Conservation (phyloP, 2,113 vertebrate genomes). For the Odontesthes bonariensis region DNA sequence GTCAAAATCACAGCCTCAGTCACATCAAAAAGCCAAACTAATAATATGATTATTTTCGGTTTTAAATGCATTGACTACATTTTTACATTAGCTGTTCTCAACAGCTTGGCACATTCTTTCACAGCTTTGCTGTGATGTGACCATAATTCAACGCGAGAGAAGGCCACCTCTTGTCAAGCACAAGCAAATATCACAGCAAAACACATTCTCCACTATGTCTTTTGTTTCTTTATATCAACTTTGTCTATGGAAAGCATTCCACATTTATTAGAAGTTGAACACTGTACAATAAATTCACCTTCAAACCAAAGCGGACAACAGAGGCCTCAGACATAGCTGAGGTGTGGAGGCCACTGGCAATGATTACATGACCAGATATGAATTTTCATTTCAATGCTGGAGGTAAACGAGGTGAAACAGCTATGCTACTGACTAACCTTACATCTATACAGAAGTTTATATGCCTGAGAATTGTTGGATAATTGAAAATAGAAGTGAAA, state of each 20-base stretch:
- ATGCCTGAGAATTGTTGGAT: conserved; percentile 57
- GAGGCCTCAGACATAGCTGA: conserved; percentile 33
- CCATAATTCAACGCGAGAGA: conserved; percentile 20
- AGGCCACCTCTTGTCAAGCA: neutral
- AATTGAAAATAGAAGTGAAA: conserved; percentile 56
- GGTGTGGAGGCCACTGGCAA: conserved; percentile 44
- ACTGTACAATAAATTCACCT: conserved; percentile 25
- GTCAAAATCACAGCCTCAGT: conserved; percentile 28
- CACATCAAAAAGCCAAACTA: conserved; percentile 16
- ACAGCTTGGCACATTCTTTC: conserved; percentile 19
- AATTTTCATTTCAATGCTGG: conserved; percentile 57
- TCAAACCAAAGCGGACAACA: conserved; percentile 22
- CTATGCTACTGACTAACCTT: conserved; percentile 48
- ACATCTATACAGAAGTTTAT: conserved; percentile 49
- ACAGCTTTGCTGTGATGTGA: conserved; percentile 27
- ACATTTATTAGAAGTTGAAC: conserved; percentile 22
- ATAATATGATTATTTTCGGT: conserved; percentile 36
- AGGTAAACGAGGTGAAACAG: conserved; percentile 51
- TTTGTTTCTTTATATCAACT: conserved; percentile 10
- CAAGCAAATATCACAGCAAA: neutral
- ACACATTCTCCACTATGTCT: neutral
- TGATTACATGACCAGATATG: conserved; percentile 58
- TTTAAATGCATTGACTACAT: conserved; percentile 9
- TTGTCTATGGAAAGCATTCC: conserved; percentile 7
- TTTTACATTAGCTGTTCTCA: conserved; percentile 8